Evolutionary conservation across 2,113 vertebrate genomes (phyloP), one percentile per base, ranked within the genome.

Genomic region (Caranx melampygus): DNA sequence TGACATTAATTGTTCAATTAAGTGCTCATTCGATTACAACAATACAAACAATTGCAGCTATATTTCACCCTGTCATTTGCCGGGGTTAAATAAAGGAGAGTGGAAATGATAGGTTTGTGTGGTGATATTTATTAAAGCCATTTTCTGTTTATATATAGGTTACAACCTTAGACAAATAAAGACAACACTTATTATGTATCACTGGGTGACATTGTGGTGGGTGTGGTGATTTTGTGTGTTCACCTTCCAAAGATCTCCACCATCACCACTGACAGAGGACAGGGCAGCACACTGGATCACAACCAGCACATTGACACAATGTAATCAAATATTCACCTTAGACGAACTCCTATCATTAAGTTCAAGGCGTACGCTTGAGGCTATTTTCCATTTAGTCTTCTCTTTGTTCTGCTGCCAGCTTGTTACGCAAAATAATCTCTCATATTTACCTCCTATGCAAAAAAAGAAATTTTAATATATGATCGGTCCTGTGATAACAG

Each of bases 271-370:
- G 10, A 10, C 31, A 76, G 59, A 74, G 59, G 74, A 81, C 74
- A 78, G 68, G 52, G 70, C 75, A 69, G 44, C 74, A 18, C 40
- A 16, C 58, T 83, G 66, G 63, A 76, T 37, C 18, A 6, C 45
- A 34, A 51, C 20, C 33, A 85, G 42, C 49, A 44, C 6, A 14
- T 11, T 42, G 44, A 84, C 62, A 52, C 49, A 68, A 26, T 71
- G 58, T 82, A 75, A 86, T 83, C 57, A 84, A 55, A 72, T 49
- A 37, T 75, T 91, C 69, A 84, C 82, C 89, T 88, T 13, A 55
- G 44, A 71, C 51, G n/a, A 91, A 90, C 85, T 66, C 13, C 5
- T 5, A 9, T 84, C 18, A 11, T 61, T 62, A 42, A 44, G 44
- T 70, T 83, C 76, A 81, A 42, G 40, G 40, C 8, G 3, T 34